Evolutionary conservation across 1,140 invertebrate species (phyloP).

Genomic region (Pteromalus puparum): DNA sequence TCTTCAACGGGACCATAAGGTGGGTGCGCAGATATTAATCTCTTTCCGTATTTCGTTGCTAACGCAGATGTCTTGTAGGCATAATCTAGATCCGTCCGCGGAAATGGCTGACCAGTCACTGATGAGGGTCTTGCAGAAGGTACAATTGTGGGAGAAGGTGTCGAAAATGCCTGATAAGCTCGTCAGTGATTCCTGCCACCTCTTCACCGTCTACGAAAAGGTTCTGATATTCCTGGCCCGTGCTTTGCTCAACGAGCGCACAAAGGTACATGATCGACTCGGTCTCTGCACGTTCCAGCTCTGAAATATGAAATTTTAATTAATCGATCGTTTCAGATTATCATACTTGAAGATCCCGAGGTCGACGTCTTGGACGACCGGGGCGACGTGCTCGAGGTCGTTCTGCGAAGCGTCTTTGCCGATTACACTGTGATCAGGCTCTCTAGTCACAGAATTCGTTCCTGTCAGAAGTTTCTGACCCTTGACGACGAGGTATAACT

Average conservation of each 20-base stretch:
- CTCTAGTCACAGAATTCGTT: conserved; percentile 53
- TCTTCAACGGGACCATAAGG: conserved; percentile 58
- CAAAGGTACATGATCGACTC: conserved; percentile 49
- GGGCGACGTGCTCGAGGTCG: conserved; percentile 49
- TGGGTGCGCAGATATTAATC: not conserved
- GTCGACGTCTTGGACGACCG: conserved; percentile 13
- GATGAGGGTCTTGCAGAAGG: conserved; percentile 55
- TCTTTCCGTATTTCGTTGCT: not conserved
- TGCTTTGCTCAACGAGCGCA: conserved; percentile 53
- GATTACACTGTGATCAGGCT: conserved; percentile 59
- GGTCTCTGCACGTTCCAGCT: not conserved
- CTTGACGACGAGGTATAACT: conserved; percentile 52
- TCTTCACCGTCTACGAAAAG: conserved; percentile 56
- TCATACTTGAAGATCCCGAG: conserved; percentile 34
- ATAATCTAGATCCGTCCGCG: conserved; percentile 57
- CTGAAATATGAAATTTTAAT: not conserved
- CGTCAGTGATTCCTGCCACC: conserved; percentile 50
- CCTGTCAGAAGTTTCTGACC: conserved; percentile 50
- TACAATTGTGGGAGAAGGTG: conserved; percentile 59
- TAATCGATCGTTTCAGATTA: conserved; percentile 18
- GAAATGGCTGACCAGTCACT: conserved; percentile 50
- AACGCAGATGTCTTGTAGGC: not conserved
- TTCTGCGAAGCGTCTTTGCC: conserved; percentile 54
- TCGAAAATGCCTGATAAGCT: conserved; percentile 54
- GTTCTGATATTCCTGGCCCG: conserved; percentile 57